These are phyloP conservation scores for Pangasius sanitwongsei DNA, from an alignment of 2,797 vertebrate species.

Conservation along the genomic window DNA sequence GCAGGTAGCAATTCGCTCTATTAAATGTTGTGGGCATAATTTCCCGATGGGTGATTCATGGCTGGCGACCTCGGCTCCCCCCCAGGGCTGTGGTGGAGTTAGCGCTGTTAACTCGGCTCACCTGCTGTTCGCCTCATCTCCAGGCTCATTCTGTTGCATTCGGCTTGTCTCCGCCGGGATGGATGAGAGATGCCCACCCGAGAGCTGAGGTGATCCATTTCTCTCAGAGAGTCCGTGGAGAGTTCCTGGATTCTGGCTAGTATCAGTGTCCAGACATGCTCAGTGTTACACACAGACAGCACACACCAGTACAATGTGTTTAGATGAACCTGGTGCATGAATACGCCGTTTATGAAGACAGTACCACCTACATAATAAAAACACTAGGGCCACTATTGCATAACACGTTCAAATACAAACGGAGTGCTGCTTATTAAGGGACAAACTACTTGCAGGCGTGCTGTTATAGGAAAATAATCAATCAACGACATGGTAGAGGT, in stretches of 20 bases:
- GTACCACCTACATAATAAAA: background rate
- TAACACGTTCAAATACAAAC: background rate
- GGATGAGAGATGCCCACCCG: conserved; percentile 52
- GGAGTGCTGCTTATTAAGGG: background rate
- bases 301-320: background rate
- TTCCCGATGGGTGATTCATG: conserved; percentile 80
- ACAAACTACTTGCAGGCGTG: background rate
- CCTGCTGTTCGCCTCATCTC: conserved; percentile 50
- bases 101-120: conserved; percentile 50
- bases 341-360: background rate
- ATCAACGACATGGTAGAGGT: background rate
- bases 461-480: background rate
- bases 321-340: background rate
- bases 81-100: conserved; percentile 42
- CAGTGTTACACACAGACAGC: background rate
- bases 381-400: background rate
- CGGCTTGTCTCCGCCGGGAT: conserved; percentile 49
- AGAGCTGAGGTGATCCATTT: conserved; percentile 54
- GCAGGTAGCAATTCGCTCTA: conserved; percentile 79
- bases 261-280: conserved; percentile 27
- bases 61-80: conserved; percentile 63
- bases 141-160: conserved; percentile 56
- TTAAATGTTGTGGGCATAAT: conserved; percentile 80
- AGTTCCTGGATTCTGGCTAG: conserved; percentile 21
- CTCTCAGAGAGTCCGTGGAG: conserved; percentile 42